Evolutionary conservation across 2,888 invertebrate genomes (phyloP), one percentile per base, ranked within the genome.

Genomic region (Nymphalis c-album): DNA sequence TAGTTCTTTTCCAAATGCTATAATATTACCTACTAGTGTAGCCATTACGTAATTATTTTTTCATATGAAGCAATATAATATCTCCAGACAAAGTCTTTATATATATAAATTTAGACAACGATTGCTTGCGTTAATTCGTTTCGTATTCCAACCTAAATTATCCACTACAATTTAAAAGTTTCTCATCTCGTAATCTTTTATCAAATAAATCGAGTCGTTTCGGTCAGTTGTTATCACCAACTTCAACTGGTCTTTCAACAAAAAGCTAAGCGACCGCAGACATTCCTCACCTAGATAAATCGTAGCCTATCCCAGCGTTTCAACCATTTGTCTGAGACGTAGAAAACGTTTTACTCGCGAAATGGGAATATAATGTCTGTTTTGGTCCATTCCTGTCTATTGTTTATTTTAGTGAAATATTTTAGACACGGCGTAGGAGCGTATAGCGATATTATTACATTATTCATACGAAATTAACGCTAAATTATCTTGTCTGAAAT

Each of bases 261-360:
- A 70, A 70, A 67, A 70, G 67, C 61, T 61, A 64, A 66, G 68
- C 67, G 69, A 65, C 60, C 70, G 35, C 35, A 62, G 51, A 68
- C 65, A 71, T 69, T 69, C 67, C 64, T 67, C 67, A 72, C 66
- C 45, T 62, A 68, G 72, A 73, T 73, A 74, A 72, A 73, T 71
- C 68, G 70, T 70, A 60, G 67, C 60, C 69, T 71, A 69, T 62
- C 55, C 61, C 61, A 40, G 22, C 61, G 63, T 45, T 57, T 17
- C 62, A 51, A 51, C 62, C 67, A 68, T 68, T 68, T 64, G 67
- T 69, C 67, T 67, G 31, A 22, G 35, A 61, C 22, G 61, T 50
- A 18, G 48, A 18, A 64, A 58, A 35, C 22, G 35, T 40, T 60
- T 60, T 62, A 53, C 63, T 46, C 13, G 53, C 26, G 60, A 53